These are phyloP conservation scores for Psittacula cyanocephala DNA, from an alignment of 2,113 vertebrate species.

Conservation along the genomic window DNA sequence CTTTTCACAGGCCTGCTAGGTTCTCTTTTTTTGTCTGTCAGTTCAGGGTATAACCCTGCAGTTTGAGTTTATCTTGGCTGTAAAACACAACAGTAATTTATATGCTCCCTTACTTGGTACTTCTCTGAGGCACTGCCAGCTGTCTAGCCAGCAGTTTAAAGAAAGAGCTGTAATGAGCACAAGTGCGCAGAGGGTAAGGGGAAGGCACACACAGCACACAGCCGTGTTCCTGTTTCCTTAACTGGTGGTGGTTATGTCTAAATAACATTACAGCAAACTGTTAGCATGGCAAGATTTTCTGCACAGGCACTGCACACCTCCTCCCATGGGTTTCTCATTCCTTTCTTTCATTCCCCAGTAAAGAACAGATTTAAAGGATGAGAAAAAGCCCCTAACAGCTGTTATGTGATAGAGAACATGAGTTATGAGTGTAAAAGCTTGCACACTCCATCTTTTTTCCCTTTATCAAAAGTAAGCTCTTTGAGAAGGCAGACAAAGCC, in stretches of 20 bases:
- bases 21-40: slow-evolving; percentile 41
- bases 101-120: slow-evolving; percentile 56
- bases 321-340: slow-evolving; percentile 12
- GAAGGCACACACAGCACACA: background rate
- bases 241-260: slow-evolving; percentile 24
- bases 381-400: slow-evolving; percentile 31
- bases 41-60: slow-evolving; percentile 72
- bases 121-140: slow-evolving; percentile 76
- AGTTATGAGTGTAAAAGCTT: slow-evolving; percentile 21
- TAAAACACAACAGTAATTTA: slow-evolving; percentile 79
- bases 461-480: background rate
- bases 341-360: slow-evolving; percentile 37
- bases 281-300: background rate
- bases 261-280: slow-evolving; percentile 49
- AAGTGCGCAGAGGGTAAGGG: slow-evolving; percentile 5
- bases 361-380: slow-evolving; percentile 22
- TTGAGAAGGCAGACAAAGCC: slow-evolving; percentile 32
- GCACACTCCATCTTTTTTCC: background rate
- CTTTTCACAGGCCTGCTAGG: slow-evolving; percentile 36
- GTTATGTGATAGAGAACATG: background rate
- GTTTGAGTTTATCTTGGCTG: slow-evolving; percentile 78
- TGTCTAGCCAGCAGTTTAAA: slow-evolving; percentile 79
- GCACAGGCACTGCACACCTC: background rate
- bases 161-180: slow-evolving; percentile 70
- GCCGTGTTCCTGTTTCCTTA: slow-evolving; percentile 32